Base-by-base conservation (phyloP, 2,888 invertebrate species). In the Halictus ligatus region DNA sequence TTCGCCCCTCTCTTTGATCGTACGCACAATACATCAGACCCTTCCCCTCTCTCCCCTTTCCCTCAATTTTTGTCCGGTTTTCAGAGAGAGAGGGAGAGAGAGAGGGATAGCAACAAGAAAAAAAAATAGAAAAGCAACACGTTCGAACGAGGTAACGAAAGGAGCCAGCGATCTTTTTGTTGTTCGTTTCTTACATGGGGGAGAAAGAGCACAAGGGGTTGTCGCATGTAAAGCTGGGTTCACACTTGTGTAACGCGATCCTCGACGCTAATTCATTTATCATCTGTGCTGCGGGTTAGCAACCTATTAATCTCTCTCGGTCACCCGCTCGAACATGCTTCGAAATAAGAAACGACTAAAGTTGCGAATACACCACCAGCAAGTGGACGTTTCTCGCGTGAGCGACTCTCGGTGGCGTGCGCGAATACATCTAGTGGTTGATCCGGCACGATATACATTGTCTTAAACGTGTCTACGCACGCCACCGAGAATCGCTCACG, bases 111-210 rank as follows among this genome's bases (percentile, higher is more conserved):
- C 29, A 29, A 29, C 64, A 18, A 29, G 21, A 40, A 35, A 40
- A 40, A 69, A 40, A n/a, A 60, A 21, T 69, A 60, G n/a, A 58
- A 21, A 75, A 69, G 18, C 67, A 67, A 76, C 46, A 72, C 75
- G 58, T 75, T 76, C 50, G 69, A 74, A 74, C 78, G 75, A 75
- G 64, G 78, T 48, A 75, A 80, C 54, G 80, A 86, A 78, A 72
- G 13, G 13, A 81, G 48, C 43, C 77, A 60, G 40, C 75, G 58
- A 60, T n/a, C n/a, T 25, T 18, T 60, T 43, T 54, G 29, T 21
- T 75, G 40, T 69, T 69, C 40, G 40, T 69, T 69, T 64, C 84
- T 80, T 78, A 58, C 77, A 48, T 67, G 69, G 71, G 29, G 75
- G 29, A 67, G n/a, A n/a, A 35, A 35, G 21, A 71, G 48, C 40